These are phyloP conservation scores for Pherbina coryleti DNA, from an alignment of 2,888 invertebrate species.

Conservation along the genomic window DNA sequence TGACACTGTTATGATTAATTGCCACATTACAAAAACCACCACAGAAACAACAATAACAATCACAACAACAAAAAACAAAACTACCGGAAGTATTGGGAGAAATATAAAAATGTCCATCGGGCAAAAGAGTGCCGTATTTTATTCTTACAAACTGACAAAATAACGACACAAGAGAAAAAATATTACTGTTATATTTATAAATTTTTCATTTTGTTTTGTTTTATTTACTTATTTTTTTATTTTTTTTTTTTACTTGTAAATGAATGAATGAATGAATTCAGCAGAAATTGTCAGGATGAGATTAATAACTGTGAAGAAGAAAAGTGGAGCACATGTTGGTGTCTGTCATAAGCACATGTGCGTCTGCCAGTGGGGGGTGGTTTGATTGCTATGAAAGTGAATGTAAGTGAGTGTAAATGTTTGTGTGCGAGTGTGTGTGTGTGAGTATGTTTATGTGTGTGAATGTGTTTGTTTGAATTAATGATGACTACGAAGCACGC, in stretches of 20 bases:
- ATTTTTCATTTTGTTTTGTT: neutral
- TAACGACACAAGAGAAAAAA: no score
- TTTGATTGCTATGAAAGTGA: neutral
- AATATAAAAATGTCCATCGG: neutral
- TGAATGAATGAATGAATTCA: neutral
- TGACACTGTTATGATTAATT: neutral
- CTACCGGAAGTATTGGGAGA: neutral
- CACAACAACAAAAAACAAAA: neutral
- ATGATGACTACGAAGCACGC: neutral
- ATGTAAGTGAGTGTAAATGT: neutral
- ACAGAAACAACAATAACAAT: neutral
- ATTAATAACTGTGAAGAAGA: constrained; percentile 1
- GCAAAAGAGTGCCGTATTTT: neutral
- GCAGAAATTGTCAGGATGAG: neutral
- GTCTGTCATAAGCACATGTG: neutral
- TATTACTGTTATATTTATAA: neutral
- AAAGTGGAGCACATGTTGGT: no score
- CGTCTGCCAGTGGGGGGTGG: neutral
- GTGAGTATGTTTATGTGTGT: neutral
- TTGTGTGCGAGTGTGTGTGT: neutral
- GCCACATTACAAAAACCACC: neutral
- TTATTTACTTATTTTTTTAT: neutral
- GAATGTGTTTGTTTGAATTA: neutral
- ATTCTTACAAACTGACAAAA: neutral
- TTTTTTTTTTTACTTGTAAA: neutral